Evolutionary conservation across 2,797 vertebrate genomes (phyloP).

Genomic region (Morus bassanus): DNA sequence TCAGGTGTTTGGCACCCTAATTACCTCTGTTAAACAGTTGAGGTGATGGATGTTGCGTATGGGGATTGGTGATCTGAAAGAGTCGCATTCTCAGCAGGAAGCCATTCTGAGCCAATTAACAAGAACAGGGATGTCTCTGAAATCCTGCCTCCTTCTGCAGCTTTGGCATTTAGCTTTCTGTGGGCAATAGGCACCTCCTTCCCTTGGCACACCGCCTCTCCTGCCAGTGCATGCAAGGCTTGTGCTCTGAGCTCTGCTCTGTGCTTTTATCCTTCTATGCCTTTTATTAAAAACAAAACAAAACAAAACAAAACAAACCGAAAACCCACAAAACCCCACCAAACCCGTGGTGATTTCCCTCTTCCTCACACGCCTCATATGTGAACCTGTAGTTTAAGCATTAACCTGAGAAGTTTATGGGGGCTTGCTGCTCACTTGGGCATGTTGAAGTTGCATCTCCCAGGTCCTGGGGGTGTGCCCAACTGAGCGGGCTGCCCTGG

Average conservation of each 20-base stretch:
- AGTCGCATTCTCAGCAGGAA: not conserved
- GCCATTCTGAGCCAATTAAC: not conserved
- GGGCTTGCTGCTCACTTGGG: not conserved
- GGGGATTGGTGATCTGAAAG: not conserved
- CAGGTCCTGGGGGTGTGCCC: not conserved
- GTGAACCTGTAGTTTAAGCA: not conserved
- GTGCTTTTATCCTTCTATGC: not conserved
- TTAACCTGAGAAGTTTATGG: not conserved
- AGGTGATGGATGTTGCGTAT: not conserved
- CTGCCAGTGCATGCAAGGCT: not conserved
- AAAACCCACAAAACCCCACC: not conserved
- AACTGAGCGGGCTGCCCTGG: not conserved
- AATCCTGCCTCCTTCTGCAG: constrained; percentile 8
- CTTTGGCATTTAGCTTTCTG: constrained; percentile 15
- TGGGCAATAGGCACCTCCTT: not conserved
- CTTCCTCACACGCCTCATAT: not conserved
- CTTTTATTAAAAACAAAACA: not conserved
- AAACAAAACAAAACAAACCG: no score
- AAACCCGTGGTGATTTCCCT: not conserved
- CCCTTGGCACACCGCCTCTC: not conserved
- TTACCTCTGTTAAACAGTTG: not conserved
- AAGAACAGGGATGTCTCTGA: not conserved
- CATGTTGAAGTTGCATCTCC: not conserved
- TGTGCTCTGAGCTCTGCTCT: not conserved
- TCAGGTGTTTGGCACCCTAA: not conserved